Conservation (phyloP, 2,113 vertebrate genomes). For the Entomyzon cyanotis region DNA sequence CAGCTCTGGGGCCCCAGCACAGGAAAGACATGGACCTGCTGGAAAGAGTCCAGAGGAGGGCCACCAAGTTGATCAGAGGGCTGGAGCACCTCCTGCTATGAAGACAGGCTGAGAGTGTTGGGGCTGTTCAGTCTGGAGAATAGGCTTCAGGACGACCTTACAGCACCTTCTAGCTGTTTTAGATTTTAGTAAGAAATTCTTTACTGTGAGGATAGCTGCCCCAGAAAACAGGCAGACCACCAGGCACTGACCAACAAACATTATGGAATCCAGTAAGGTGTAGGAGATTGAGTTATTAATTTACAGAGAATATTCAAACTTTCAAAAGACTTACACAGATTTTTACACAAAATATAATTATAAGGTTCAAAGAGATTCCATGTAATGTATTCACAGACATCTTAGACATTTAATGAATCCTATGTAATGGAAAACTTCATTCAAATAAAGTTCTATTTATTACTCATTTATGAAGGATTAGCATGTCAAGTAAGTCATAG, state of each 20-base stretch:
- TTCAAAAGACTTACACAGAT: neutral
- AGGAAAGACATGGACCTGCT: neutral
- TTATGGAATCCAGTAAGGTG: neutral
- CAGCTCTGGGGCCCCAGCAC: neutral
- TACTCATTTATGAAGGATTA: neutral
- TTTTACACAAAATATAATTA: neutral
- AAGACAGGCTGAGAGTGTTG: neutral
- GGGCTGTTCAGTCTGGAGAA: neutral
- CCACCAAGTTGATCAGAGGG: neutral
- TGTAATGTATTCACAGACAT: neutral
- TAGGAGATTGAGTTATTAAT: neutral
- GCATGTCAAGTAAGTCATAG: neutral
- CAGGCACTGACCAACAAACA: neutral
- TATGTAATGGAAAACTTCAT: neutral
- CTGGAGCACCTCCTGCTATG: neutral
- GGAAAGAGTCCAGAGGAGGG: neutral
- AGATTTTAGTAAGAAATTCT: neutral
- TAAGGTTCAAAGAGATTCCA: neutral
- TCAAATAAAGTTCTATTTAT: neutral
- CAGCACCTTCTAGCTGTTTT: neutral
- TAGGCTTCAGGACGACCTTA: neutral
- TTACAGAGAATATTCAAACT: neutral
- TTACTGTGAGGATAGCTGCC: neutral
- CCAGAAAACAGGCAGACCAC: neutral
- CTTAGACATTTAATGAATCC: neutral